Conservation (phyloP, 2,113 vertebrate species). For the Silurus glanis region DNA sequence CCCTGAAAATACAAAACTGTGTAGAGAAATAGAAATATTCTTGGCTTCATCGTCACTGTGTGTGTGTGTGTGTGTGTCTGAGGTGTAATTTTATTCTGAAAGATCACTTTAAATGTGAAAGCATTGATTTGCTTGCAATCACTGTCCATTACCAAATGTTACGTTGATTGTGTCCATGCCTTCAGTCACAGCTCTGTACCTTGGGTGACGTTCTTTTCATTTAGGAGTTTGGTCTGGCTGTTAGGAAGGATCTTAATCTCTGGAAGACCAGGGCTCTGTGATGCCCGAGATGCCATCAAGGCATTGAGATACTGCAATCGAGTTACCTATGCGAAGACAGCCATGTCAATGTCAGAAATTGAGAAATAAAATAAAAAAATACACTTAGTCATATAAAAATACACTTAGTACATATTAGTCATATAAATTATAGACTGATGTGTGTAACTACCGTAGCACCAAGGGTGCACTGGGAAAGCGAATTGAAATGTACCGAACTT, state of each 20-base stretch:
- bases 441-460: neutral
- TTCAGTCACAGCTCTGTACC: conserved; percentile 56
- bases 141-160: neutral
- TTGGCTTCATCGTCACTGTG: neutral
- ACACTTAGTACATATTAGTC: neutral
- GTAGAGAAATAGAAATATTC: neutral
- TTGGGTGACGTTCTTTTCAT: conserved; percentile 70
- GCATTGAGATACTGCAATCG: conserved; percentile 88
- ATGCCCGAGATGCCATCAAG: conserved; percentile 79
- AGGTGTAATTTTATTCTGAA: neutral
- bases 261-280: conserved; percentile 74
- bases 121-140: neutral
- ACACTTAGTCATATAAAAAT: no score
- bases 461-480: neutral
- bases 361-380: neutral
- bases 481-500: neutral
- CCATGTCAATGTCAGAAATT: neutral
- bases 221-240: conserved; percentile 85
- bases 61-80: neutral
- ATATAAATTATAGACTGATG: neutral
- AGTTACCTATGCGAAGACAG: conserved; percentile 73
- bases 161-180: neutral
- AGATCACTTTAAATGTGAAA: neutral
- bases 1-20: neutral
- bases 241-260: conserved; percentile 81